Evolutionary conservation across 2,888 invertebrate species (phyloP).

Genomic region (Dermolepida albohirtum): DNA sequence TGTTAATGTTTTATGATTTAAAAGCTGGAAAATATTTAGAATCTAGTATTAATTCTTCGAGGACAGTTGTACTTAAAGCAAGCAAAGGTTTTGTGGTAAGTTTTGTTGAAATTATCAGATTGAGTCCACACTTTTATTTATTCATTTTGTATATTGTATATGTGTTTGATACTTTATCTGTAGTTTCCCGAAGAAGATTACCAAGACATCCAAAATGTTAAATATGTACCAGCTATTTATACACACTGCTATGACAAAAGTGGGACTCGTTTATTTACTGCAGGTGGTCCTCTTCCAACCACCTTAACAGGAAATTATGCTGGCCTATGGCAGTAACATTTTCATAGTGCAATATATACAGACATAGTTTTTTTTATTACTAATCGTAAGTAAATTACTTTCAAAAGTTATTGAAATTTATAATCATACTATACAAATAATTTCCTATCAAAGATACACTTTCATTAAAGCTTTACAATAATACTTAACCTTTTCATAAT

Average conservation of each 20-base stretch:
- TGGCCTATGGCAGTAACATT: constrained; percentile 86
- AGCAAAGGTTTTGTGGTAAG: constrained; percentile 90
- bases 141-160: not conserved
- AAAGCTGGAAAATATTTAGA: constrained; percentile 92
- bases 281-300: constrained; percentile 94
- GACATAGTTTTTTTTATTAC: constrained; percentile 2
- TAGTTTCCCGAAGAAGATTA: constrained; percentile 89
- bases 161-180: constrained; percentile 48
- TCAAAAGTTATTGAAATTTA: constrained; percentile 11
- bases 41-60: constrained; percentile 88
- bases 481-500: too few species aligned
- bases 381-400: constrained; percentile 10
- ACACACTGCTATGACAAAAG: constrained; percentile 96
- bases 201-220: constrained; percentile 84
- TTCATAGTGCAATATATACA: not conserved
- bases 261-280: constrained; percentile 92
- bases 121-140: not conserved
- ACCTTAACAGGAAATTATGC: constrained; percentile 95
- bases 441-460: not conserved
- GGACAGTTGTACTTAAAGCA: constrained; percentile 88
- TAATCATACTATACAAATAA: not conserved
- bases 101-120: constrained; percentile 46
- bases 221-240: constrained; percentile 94
- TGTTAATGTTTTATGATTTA: constrained; percentile 94
- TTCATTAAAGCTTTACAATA: not conserved